A percentile compares a stretch with the other conserved stretches of the same genome.
Conservation (phyloP, 2,797 vertebrate genomes). For the Smutsia gigantea region DNA sequence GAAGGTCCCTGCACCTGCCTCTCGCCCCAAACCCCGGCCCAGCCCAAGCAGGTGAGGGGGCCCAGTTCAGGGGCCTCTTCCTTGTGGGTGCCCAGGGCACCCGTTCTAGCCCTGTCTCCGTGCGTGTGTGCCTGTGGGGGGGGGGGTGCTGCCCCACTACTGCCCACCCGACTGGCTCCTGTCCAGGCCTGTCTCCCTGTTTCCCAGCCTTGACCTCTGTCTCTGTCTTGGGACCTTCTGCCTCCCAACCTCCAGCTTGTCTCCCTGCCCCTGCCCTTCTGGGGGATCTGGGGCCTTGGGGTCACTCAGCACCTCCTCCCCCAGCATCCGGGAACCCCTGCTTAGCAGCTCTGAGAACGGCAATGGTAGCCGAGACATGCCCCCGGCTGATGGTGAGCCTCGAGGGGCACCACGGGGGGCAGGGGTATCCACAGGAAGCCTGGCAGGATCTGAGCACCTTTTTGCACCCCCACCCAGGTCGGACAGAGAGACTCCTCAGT, state of each 20-base stretch:
- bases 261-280: background rate
- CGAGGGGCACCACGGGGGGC: fast-evolving
- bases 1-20: constrained; percentile 84
- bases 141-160: fast-evolving
- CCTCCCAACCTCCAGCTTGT: background rate
- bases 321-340: constrained; percentile 80
- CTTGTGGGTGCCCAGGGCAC: background rate
- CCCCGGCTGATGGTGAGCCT: constrained; percentile 73
- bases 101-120: background rate
- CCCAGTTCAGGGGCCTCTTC: background rate
- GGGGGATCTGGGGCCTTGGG: background rate
- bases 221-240: background rate
- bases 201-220: background rate
- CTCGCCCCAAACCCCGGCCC: constrained; percentile 71
- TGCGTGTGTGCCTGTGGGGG: fast-evolving
- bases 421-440: background rate
- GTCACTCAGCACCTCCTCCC: constrained; percentile 26
- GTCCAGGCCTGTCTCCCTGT: background rate
- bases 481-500: constrained; percentile 62
- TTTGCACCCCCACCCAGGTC: constrained; percentile 2
- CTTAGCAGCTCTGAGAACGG: constrained; percentile 90
- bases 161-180: background rate
- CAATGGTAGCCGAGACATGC: constrained; percentile 82
- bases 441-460: background rate
- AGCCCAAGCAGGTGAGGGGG: constrained; percentile 86